These are phyloP conservation scores for Champsocephalus gunnari DNA, from an alignment of 2,797 vertebrate species.

Conservation along the genomic window DNA sequence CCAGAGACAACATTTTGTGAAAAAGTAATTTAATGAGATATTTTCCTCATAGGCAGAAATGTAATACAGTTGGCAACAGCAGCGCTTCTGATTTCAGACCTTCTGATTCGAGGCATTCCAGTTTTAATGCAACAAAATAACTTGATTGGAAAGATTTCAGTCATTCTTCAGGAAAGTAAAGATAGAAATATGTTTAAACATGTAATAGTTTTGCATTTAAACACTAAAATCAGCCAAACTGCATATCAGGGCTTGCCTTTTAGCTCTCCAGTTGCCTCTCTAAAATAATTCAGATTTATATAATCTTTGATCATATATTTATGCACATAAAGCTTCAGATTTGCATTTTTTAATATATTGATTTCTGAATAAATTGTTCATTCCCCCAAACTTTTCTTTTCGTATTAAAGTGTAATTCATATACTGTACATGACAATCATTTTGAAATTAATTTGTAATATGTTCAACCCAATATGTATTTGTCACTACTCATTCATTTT, in stretches of 20 bases:
- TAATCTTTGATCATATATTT: constrained; percentile 44
- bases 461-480: constrained; percentile 22
- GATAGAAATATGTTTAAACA: constrained; percentile 1
- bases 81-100: not conserved
- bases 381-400: not conserved
- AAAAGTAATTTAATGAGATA: constrained; percentile 16
- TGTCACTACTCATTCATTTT: constrained; percentile 20
- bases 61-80: constrained; percentile 4
- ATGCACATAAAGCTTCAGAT: constrained; percentile 16
- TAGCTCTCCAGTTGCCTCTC: constrained; percentile 3
- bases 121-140: not conserved
- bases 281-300: constrained; percentile 33
- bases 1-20: constrained; percentile 15
- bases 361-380: constrained; percentile 15
- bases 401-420: not conserved
- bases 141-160: constrained; percentile 6
- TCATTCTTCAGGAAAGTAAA: not conserved
- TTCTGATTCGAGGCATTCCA: not conserved
- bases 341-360: constrained; percentile 15
- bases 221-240: not conserved
- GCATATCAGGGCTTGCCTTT: not conserved
- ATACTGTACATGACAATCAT: not conserved
- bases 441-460: constrained; percentile 10
- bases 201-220: constrained; percentile 17
- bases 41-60: constrained; percentile 11